Evolutionary conservation across 2,113 vertebrate species (phyloP).

Genomic region (Saccopteryx leptura): DNA sequence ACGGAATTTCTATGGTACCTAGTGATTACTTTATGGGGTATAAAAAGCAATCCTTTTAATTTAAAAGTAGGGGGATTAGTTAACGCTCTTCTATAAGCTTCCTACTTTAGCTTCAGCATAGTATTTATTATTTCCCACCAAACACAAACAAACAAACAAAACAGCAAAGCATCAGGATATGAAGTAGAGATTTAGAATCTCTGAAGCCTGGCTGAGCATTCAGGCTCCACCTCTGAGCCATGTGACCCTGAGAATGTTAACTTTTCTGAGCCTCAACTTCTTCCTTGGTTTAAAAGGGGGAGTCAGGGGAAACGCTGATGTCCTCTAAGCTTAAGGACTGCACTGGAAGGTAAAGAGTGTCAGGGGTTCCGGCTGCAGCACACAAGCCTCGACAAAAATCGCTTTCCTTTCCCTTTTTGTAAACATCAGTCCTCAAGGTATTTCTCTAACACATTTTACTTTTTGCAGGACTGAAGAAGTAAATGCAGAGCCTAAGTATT

Average conservation of each 20-base stretch:
- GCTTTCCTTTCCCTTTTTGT: neutral
- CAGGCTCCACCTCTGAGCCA: neutral
- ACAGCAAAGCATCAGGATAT: neutral
- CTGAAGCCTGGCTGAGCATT: neutral
- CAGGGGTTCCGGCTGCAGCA: neutral
- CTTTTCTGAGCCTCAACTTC: neutral
- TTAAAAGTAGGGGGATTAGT: conserved; percentile 36
- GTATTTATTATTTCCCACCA: conserved; percentile 10
- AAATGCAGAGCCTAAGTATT: neutral
- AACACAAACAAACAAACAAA: neutral
- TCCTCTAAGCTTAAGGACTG: neutral
- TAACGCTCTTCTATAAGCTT: neutral
- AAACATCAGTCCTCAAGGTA: neutral
- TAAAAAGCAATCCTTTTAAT: conserved; percentile 65
- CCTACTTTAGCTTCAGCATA: neutral
- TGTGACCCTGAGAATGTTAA: neutral
- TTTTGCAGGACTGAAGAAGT: neutral
- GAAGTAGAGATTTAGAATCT: neutral
- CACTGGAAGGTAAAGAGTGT: neutral
- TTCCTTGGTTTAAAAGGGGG: neutral
- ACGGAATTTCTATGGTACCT: neutral
- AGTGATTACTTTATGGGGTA: conserved; percentile 11
- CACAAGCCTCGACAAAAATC: neutral
- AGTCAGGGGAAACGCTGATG: no score
- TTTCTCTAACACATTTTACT: neutral